A percentile compares a stretch with the other conserved stretches of the same genome.
These are phyloP conservation scores for Casuarius casuarius DNA, from an alignment of 2,113 vertebrate species.

Conservation along the genomic window DNA sequence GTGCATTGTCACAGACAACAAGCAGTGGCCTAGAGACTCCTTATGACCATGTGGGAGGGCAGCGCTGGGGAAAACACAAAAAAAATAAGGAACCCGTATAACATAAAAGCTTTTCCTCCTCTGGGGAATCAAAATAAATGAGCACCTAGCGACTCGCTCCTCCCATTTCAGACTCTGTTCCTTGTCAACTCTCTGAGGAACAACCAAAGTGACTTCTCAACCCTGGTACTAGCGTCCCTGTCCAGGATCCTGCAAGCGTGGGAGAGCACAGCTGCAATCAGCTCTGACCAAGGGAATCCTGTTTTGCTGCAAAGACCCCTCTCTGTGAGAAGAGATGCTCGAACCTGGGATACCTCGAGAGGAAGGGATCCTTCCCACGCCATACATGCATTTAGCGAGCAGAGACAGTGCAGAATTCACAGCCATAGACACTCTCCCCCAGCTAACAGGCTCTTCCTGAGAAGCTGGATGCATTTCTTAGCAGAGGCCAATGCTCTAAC, in stretches of 20 bases:
- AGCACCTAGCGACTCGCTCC: background rate
- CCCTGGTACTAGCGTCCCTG: accelerated
- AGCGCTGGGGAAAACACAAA: background rate
- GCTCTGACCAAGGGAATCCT: background rate
- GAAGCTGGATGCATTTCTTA: background rate
- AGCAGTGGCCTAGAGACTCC: background rate
- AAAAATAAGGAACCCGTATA: background rate
- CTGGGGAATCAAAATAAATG: background rate
- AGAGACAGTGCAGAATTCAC: background rate
- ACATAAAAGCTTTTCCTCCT: background rate
- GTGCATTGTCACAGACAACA: background rate
- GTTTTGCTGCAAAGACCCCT: background rate
- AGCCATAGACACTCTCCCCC: accelerated
- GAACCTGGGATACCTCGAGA: accelerated
- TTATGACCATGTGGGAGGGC: background rate
- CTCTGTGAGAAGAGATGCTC: background rate
- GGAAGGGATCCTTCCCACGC: background rate
- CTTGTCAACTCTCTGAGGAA: background rate
- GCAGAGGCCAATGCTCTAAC: background rate
- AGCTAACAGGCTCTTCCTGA: background rate
- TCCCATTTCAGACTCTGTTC: background rate
- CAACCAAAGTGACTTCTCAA: background rate
- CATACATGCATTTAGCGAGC: no score
- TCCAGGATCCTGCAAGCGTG: accelerated
- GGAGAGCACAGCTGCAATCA: accelerated